Conservation (phyloP, 2,888 invertebrate genomes). For the Sipha maydis region DNA sequence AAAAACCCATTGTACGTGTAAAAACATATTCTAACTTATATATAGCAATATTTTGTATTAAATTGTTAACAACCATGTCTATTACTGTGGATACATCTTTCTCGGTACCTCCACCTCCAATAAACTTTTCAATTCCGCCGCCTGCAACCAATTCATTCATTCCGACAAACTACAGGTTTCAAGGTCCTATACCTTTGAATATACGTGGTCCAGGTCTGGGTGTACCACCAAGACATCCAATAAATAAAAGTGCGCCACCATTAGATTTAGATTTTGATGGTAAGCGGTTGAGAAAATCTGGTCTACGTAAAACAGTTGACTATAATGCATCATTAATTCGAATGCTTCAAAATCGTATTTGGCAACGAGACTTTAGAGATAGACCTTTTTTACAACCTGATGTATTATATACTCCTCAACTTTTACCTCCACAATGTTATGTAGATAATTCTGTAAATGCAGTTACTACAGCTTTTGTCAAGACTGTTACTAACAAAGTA, state of each 20-base stretch:
- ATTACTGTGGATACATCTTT: slow-evolving; percentile 60
- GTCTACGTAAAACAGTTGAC: slow-evolving; percentile 97
- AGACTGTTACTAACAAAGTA: slow-evolving; percentile 99
- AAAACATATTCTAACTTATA: slow-evolving; percentile 9
- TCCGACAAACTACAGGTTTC: slow-evolving; percentile 62
- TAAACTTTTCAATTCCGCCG: slow-evolving; percentile 54
- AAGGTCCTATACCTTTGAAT: slow-evolving; percentile 63
- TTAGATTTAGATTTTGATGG: slow-evolving; percentile 84
- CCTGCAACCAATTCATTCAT: slow-evolving; percentile 57
- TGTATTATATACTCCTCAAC: slow-evolving; percentile 91
- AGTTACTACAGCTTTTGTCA: slow-evolving; percentile 93
- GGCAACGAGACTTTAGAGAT: slow-evolving; percentile 94
- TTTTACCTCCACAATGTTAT: slow-evolving; percentile 93
- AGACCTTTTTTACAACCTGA: slow-evolving; percentile 92
- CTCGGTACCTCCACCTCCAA: slow-evolving; percentile 59
- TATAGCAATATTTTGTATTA: slow-evolving; percentile 40
- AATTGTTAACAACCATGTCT: slow-evolving; percentile 32
- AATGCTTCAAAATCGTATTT: slow-evolving; percentile 88
- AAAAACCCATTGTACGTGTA: slow-evolving; percentile 29
- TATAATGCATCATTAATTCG: slow-evolving; percentile 95
- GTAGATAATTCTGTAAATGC: slow-evolving; percentile 96
- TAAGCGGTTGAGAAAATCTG: slow-evolving; percentile 92
- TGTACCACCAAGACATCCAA: slow-evolving; percentile 53
- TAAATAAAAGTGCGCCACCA: slow-evolving; percentile 42
- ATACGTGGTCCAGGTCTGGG: slow-evolving; percentile 45